Base-by-base conservation (phyloP, 2,888 invertebrate species). In the Willowsia nigromaculata region DNA sequence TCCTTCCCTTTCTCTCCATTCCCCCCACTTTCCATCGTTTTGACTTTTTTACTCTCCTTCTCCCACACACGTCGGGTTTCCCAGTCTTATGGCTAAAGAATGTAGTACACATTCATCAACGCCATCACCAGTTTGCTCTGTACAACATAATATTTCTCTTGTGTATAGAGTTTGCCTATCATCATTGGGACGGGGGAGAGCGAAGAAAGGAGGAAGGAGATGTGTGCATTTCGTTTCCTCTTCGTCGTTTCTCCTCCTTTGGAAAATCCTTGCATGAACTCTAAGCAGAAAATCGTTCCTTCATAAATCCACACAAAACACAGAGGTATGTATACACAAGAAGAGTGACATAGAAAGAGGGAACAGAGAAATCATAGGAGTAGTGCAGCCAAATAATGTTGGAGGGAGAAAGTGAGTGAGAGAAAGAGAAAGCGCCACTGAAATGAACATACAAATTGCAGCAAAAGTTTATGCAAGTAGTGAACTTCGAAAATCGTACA, bases 81-180 rank as follows among this genome's bases (percentile, higher is more conserved):
- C n/a, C n/a, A 27, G 43, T 37, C 13, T 50, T 47, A 27, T 15
- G 74, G 76, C 25, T 11, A 88, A 78, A 88, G 25, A 83, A 84
- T 86, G 83, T 83, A 84, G 76, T 53, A 50, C 53, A 78, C 88
- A 88, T 88, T 88, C 88, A 88, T 88, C 88, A 88, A 89, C 89
- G 85, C 89, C 89, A 89, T 85, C 84, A 71, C 89, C 85, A 85
- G 71, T 89, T 89, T 62, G 82, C 50, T n/a, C n/a, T 88, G 76
- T 50, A 76, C 76, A 88, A 71, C 88, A 78, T 84, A 76, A 84
- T 88, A 83, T 88, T 88, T 62, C 82, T 82, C 62, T 82, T 30
- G 27, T 59, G 47, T 71, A 40, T 37, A 76, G 33, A 82, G 47
- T 40, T 33, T 22, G 74, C 76, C 85, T 76, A 62, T 78, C 78